A percentile compares a stretch with the other conserved stretches of the same genome.
Conservation (phyloP, 1,140 invertebrate species). For the Luehdorfia chinensis region DNA sequence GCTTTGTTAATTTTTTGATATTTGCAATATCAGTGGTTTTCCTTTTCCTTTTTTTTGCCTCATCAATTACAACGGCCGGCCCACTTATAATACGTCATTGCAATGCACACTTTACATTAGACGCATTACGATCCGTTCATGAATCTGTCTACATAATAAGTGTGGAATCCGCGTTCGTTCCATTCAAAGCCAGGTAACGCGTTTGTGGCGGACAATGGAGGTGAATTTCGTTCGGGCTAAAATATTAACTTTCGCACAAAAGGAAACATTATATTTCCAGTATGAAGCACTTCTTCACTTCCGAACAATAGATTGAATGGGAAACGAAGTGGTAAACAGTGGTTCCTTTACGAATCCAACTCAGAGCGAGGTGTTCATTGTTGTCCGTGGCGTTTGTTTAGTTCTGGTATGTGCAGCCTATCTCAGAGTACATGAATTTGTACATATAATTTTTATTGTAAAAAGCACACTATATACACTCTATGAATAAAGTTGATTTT, state of each 20-base stretch:
- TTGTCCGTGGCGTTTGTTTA: conserved; percentile 13
- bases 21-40: no score
- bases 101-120: conserved; percentile 43
- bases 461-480: no score
- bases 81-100: conserved; percentile 50
- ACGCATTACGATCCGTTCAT: conserved; percentile 35
- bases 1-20: no score
- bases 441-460: no score
- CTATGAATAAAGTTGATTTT: no score
- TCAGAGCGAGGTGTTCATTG: conserved; percentile 31
- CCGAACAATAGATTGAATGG: conserved; percentile 70
- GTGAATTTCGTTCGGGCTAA: conserved; percentile 67
- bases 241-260: conserved; percentile 75
- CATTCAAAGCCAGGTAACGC: conserved; percentile 63
- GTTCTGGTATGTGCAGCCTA: neutral
- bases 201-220: conserved; percentile 55
- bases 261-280: conserved; percentile 71
- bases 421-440: no score
- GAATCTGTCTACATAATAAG: conserved; percentile 54
- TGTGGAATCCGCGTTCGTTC: conserved; percentile 59
- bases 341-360: conserved; percentile 50
- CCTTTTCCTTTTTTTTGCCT: conserved; percentile 47
- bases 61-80: conserved; percentile 66
- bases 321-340: conserved; percentile 73
- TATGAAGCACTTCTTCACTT: conserved; percentile 70